These are phyloP conservation scores for Dasypus novemcinctus DNA, from an alignment of 2,113 vertebrate genomes.

Conservation along the genomic window DNA sequence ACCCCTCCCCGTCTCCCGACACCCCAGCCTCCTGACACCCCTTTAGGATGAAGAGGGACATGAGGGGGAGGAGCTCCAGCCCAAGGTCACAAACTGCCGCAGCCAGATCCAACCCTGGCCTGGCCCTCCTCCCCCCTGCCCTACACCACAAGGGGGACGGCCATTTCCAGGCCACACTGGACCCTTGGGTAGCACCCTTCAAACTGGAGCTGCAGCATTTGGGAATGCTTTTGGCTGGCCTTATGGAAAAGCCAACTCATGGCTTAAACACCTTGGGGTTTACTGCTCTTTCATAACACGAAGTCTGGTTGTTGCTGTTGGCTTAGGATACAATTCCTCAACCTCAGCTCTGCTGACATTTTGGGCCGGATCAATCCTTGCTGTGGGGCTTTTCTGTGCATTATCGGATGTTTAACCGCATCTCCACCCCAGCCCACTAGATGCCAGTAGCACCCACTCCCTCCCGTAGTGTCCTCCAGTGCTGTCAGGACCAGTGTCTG, in stretches of 20 bases:
- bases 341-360: neutral
- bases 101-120: neutral
- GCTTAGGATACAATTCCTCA: neutral
- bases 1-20: neutral
- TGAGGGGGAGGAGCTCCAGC: neutral
- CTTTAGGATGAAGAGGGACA: neutral
- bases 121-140: neutral
- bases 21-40: neutral
- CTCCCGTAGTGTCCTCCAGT: neutral
- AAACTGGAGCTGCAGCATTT: neutral
- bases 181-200: too few species aligned
- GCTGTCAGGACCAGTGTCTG: neutral
- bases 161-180: neutral
- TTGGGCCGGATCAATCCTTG: neutral
- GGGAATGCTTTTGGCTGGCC: neutral
- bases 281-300: neutral
- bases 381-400: neutral
- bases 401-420: neutral
- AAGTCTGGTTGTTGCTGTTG: neutral
- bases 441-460: too few species aligned
- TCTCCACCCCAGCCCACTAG: neutral
- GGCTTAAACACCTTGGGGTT: neutral
- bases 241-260: neutral
- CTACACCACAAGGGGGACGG: too few species aligned
- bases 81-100: neutral